These are phyloP conservation scores for Chelidonichthys spinosus DNA, from an alignment of 2,797 vertebrate species.

Conservation along the genomic window DNA sequence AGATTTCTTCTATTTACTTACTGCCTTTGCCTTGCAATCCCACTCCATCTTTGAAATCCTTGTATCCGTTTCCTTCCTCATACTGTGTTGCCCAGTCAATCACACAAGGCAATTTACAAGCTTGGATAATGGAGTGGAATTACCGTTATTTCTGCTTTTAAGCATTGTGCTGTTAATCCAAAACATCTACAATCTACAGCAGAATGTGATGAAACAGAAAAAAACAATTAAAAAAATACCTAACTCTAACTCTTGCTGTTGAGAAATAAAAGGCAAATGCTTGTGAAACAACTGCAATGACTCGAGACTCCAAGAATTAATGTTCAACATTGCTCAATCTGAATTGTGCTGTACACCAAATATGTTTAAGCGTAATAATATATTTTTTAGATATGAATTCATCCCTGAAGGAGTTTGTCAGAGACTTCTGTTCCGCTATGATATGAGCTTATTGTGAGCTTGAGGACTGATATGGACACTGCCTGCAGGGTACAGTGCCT, in stretches of 20 bases:
- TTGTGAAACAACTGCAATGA: slow-evolving; percentile 25
- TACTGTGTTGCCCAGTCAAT: slow-evolving; percentile 46
- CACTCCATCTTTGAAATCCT: slow-evolving; percentile 59
- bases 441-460: slow-evolving; percentile 75
- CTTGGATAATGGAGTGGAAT: slow-evolving; percentile 70
- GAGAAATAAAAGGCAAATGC: not conserved
- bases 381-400: slow-evolving; percentile 61
- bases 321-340: slow-evolving; percentile 51
- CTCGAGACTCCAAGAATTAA: slow-evolving; percentile 38
- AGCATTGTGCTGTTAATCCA: slow-evolving; percentile 60
- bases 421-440: slow-evolving; percentile 68
- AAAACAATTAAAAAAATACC: no score
- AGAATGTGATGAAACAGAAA: slow-evolving; percentile 29
- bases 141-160: slow-evolving; percentile 64
- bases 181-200: slow-evolving; percentile 70
- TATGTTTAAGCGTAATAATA: slow-evolving; percentile 64
- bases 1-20: slow-evolving; percentile 46
- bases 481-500: slow-evolving; percentile 65
- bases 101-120: slow-evolving; percentile 74
- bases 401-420: slow-evolving; percentile 64
- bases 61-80: slow-evolving; percentile 63
- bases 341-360: slow-evolving; percentile 48
- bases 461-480: slow-evolving; percentile 66
- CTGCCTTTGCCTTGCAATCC: slow-evolving; percentile 44
- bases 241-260: no score